phyloP scores from a whole-genome alignment of 2,797 vertebrate species.

The Anguilla anguilla region DNA sequence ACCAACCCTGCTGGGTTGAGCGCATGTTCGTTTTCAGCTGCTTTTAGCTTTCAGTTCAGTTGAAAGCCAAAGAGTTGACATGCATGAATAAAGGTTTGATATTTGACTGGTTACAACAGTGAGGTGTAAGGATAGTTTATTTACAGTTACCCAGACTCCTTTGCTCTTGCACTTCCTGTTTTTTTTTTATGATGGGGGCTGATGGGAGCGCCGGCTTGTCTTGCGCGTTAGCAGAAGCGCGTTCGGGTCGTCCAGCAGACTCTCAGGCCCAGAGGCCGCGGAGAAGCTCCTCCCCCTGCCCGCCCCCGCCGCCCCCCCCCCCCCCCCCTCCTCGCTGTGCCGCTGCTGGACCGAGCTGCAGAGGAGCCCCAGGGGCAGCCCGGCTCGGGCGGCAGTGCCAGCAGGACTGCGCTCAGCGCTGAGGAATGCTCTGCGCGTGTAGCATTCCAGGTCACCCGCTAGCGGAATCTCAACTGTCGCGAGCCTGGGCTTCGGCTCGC shows the following conservation, averaged over 20 bases:
- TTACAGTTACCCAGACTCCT: no score
- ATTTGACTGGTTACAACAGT: no score
- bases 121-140: no score
- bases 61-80: no score
- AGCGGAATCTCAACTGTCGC: neutral
- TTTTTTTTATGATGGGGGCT: neutral
- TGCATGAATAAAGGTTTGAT: no score
- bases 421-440: neutral
- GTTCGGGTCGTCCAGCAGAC: neutral
- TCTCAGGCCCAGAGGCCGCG: constrained; percentile 45
- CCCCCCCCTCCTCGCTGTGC: no score
- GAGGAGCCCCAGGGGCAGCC: neutral
- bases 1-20: no score
- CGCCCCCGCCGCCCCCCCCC: no score
- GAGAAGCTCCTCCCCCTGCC: neutral
- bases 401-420: neutral
- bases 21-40: no score
- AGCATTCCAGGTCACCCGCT: neutral
- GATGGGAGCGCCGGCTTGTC: neutral
- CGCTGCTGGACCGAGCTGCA: neutral
- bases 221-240: neutral
- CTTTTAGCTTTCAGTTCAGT: no score
- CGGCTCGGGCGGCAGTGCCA: neutral
- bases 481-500: neutral
- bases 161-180: no score